A percentile compares a stretch with the other conserved stretches of the same genome.
phyloP scores from a whole-genome alignment of 2,113 vertebrate species.

The Ascaphus truei region DNA sequence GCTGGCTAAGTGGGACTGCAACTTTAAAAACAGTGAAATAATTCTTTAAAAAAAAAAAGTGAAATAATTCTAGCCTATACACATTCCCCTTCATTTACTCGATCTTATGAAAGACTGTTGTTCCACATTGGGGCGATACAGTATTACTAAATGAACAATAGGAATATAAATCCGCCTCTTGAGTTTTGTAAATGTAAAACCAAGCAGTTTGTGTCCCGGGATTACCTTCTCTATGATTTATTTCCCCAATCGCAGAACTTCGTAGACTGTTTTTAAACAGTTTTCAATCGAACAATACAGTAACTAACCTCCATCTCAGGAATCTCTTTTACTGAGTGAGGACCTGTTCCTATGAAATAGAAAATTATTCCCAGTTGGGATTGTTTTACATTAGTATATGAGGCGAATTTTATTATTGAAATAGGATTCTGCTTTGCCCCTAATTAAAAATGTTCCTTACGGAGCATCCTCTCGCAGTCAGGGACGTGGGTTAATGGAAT shows the following conservation, averaged over 20 bases:
- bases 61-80: too few relatives aligned
- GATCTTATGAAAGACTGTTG: too few relatives aligned
- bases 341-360: neutral
- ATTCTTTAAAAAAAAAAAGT: too few relatives aligned
- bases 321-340: neutral
- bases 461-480: neutral
- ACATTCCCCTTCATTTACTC: too few relatives aligned
- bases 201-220: neutral
- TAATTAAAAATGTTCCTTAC: neutral
- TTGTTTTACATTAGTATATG: neutral
- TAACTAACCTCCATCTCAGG: neutral
- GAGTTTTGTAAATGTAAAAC: too few relatives aligned
- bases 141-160: too few relatives aligned
- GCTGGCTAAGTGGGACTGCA: too few relatives aligned
- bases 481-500: neutral
- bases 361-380: neutral
- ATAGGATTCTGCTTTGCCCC: neutral
- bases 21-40: too few relatives aligned
- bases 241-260: neutral
- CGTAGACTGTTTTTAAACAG: neutral
- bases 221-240: neutral
- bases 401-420: neutral
- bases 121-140: too few relatives aligned
- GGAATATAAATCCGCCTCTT: too few relatives aligned
- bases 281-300: neutral